phyloP scores from a whole-genome alignment of 2,113 vertebrate species.

The Aramus guarauna region DNA sequence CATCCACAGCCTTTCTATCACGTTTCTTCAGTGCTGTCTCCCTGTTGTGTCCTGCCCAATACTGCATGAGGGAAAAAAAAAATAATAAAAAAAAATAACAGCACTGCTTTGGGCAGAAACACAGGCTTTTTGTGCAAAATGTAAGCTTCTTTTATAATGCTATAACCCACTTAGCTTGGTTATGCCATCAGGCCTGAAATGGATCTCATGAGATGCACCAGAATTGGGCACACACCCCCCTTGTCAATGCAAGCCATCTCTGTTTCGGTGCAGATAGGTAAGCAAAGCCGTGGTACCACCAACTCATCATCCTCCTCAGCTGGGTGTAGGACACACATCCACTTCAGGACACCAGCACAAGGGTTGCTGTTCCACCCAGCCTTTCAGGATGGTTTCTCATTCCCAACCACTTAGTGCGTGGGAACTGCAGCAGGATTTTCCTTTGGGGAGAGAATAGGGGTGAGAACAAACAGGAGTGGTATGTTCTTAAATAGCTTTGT shows the following conservation, averaged over 20 bases:
- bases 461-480: neutral
- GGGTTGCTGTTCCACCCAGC: neutral
- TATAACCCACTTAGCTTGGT: neutral
- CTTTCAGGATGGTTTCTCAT: neutral
- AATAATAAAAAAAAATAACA: neutral
- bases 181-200: neutral
- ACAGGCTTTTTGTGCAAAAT: neutral
- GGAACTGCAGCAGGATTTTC: neutral
- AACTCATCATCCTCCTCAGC: neutral
- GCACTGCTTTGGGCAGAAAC: neutral
- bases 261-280: neutral
- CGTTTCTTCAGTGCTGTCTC: neutral
- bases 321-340: neutral
- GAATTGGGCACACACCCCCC: neutral
- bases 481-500: neutral
- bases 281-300: neutral
- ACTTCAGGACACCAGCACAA: neutral
- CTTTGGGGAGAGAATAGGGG: neutral
- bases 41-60: neutral
- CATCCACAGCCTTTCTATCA: neutral
- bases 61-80: neutral
- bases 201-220: neutral
- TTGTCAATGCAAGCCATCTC: neutral
- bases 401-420: fast-evolving
- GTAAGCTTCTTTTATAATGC: neutral